Conservation (phyloP, 2,797 vertebrate genomes). For the Coregonus ussuriensis region DNA sequence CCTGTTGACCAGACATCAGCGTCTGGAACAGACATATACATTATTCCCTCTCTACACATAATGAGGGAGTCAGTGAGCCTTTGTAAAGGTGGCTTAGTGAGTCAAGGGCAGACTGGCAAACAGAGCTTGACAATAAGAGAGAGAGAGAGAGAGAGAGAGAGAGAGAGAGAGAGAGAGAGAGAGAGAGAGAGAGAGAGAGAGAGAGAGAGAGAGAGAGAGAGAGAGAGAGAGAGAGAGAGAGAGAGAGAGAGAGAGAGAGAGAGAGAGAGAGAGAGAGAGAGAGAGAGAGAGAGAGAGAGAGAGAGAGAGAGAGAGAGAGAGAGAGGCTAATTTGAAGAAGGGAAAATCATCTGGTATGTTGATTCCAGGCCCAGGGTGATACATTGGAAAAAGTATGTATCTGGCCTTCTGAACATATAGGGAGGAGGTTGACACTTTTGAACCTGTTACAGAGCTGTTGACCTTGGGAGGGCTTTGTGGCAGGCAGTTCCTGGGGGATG, state of each 20-base stretch:
- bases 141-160: neutral
- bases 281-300: neutral
- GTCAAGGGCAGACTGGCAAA: neutral
- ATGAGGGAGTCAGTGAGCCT: neutral
- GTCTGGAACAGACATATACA: neutral
- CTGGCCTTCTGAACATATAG: too few species aligned
- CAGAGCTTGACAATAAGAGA: neutral
- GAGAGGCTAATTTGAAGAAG: neutral
- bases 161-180: neutral
- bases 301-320: neutral
- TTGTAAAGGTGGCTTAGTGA: constrained; percentile 5
- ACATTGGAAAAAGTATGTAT: neutral
- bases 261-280: neutral
- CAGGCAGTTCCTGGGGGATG: neutral
- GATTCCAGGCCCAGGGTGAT: neutral
- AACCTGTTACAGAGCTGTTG: constrained; percentile 16
- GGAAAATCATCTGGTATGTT: neutral
- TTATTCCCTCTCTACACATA: neutral
- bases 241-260: neutral
- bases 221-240: neutral
- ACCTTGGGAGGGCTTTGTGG: constrained; percentile 13
- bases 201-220: neutral
- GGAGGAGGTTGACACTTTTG: constrained; percentile 19
- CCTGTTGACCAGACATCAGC: neutral
- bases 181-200: neutral